Evolutionary conservation across 2,888 invertebrate genomes (phyloP).

Genomic region (Noctua comes): DNA sequence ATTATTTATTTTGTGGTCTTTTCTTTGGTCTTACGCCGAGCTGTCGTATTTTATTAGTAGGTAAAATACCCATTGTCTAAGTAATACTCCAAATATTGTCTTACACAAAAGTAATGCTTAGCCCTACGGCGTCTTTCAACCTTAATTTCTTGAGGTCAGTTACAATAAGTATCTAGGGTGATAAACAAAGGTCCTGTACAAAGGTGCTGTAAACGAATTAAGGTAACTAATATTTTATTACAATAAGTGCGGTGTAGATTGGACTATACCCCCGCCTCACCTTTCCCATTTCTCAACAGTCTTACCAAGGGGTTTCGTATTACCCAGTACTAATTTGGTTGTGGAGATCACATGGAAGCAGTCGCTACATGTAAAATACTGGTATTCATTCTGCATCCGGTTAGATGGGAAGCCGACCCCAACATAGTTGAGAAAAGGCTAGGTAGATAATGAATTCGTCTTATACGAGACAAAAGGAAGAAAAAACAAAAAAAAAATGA

Average conservation of each 20-base stretch:
- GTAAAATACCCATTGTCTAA: slow-evolving; percentile 2
- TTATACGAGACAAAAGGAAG: not conserved
- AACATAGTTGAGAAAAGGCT: no score
- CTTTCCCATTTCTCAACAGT: not conserved
- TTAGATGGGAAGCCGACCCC: no score
- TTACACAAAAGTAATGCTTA: slow-evolving; percentile 18
- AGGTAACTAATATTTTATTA: not conserved
- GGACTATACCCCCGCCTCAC: not conserved
- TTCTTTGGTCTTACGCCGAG: not conserved
- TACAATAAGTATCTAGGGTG: not conserved
- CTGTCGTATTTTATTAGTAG: slow-evolving; percentile 14
- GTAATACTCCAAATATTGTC: slow-evolving; percentile 27
- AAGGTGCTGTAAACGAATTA: not conserved
- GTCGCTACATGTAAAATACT: no score
- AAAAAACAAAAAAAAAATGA: no score
- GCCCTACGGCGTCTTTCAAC: slow-evolving; percentile 9
- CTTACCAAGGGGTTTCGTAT: no score
- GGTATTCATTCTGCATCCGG: no score
- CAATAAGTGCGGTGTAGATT: not conserved
- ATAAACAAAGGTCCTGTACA: not conserved
- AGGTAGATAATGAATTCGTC: not conserved
- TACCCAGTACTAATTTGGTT: no score
- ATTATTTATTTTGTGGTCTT: slow-evolving; percentile 15
- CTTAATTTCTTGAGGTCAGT: slow-evolving; percentile 21
- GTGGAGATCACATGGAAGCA: no score